phyloP scores from a whole-genome alignment of 64 coral and sea anemone species.

The Orbicella faveolata region DNA sequence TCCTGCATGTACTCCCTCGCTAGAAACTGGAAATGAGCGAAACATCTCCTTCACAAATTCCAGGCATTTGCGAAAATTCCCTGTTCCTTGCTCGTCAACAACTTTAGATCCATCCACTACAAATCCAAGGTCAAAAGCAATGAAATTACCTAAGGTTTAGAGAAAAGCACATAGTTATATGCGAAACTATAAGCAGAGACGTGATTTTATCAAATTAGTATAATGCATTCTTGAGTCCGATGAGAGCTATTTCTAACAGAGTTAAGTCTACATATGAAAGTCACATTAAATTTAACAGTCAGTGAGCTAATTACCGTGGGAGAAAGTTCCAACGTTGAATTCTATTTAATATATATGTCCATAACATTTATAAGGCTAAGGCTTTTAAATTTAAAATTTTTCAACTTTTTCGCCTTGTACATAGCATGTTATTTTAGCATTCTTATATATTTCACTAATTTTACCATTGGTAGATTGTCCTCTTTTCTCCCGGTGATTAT shows the following conservation, averaged over 20 bases:
- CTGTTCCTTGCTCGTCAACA: conserved; percentile 75
- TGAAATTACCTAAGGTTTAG: background rate
- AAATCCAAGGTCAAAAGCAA: conserved; percentile 77
- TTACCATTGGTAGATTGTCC: background rate
- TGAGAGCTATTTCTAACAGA: no score
- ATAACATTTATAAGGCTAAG: no score
- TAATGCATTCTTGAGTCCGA: no score
- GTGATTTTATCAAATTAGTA: no score
- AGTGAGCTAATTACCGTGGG: no score
- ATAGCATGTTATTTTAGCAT: no score
- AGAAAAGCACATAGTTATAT: background rate
- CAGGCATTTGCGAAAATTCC: conserved; percentile 80
- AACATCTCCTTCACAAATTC: conserved; percentile 73
- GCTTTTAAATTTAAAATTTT: no score
- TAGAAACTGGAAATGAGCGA: conserved; percentile 49
- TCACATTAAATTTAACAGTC: no score
- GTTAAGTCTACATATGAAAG: no score
- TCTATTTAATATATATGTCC: no score
- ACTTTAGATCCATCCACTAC: conserved; percentile 74
- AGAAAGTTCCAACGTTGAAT: no score
- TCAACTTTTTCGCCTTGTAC: no score
- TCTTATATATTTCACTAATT: background rate
- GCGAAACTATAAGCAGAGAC: background rate
- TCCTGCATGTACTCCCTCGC: conserved; percentile 54
- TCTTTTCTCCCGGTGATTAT: background rate